These are phyloP conservation scores for Junonia oenone DNA, from an alignment of 2,888 invertebrate species.

Conservation along the genomic window DNA sequence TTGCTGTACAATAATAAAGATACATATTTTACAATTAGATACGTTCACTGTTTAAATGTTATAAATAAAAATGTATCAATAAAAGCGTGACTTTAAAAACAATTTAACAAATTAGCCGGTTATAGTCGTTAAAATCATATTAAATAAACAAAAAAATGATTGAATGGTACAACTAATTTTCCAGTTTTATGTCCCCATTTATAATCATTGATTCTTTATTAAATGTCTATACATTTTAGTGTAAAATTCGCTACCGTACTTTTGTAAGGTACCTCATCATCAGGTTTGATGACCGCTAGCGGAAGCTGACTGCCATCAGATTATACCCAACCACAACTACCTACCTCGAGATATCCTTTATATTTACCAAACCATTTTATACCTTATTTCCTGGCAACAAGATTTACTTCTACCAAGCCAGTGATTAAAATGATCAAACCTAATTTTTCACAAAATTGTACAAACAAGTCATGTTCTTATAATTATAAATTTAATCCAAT, in stretches of 20 bases:
- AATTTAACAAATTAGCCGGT: neutral
- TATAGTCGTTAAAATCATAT: conserved; percentile 6
- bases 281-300: conserved; percentile 41
- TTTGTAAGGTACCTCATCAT: conserved; percentile 16
- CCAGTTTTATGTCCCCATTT: conserved; percentile 6
- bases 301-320: conserved; percentile 38
- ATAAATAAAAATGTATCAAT: neutral
- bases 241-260: conserved; percentile 9
- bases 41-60: neutral
- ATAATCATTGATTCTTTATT: conserved; percentile 2
- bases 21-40: neutral
- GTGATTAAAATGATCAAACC: conserved; percentile 9
- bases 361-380: conserved; percentile 14
- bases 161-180: conserved; percentile 3
- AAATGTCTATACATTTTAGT: conserved; percentile 15
- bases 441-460: conserved; percentile 36
- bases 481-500: conserved; percentile 33
- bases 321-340: conserved; percentile 24
- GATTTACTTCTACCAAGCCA: conserved; percentile 18
- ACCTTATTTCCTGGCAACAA: conserved; percentile 15
- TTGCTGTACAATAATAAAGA: neutral
- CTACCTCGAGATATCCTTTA: conserved; percentile 29
- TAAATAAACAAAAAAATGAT: neutral
- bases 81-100: neutral
- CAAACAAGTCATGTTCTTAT: conserved; percentile 34